Conservation (phyloP, 2,113 vertebrate species). For the Lethenteron camtschaticum region DNA sequence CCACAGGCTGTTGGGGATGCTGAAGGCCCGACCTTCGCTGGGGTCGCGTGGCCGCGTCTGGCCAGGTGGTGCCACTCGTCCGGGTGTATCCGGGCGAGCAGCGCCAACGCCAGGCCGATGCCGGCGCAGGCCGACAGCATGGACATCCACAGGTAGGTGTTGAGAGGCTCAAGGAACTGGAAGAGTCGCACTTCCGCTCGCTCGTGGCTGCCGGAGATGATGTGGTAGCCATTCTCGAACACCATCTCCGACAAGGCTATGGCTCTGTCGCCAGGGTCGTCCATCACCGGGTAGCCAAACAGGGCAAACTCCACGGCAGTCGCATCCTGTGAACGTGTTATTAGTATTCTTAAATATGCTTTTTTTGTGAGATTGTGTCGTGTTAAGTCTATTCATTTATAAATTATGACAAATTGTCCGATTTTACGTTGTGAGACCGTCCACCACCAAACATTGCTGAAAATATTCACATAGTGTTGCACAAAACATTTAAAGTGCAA, state of each 20-base stretch:
- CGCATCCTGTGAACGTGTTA: no score
- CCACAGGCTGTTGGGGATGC: constrained; percentile 1
- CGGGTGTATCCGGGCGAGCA: constrained; percentile 1
- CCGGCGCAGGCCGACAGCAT: constrained; percentile 1
- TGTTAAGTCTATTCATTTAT: no score
- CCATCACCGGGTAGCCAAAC: not conserved
- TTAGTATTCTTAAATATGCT: no score
- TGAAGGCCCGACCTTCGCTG: not conserved
- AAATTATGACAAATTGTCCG: no score
- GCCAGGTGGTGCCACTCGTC: constrained; percentile 4
- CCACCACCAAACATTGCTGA: no score
- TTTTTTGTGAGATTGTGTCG: no score
- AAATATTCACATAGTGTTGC: no score
- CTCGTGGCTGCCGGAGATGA: not conserved
- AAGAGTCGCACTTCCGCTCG: not conserved
- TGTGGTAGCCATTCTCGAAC: constrained; percentile 4
- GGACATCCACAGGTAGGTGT: constrained; percentile 5
- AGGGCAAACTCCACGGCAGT: not conserved
- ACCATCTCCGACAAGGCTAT: not conserved
- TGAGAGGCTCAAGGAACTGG: constrained; percentile 3
- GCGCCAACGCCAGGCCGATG: not conserved
- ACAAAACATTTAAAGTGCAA: no score
- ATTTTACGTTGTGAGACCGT: no score
- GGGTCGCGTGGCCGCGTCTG: not conserved
- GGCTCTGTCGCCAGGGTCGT: not conserved